Base-by-base conservation (phyloP, 2,888 invertebrate species). In the Neria commutata region DNA sequence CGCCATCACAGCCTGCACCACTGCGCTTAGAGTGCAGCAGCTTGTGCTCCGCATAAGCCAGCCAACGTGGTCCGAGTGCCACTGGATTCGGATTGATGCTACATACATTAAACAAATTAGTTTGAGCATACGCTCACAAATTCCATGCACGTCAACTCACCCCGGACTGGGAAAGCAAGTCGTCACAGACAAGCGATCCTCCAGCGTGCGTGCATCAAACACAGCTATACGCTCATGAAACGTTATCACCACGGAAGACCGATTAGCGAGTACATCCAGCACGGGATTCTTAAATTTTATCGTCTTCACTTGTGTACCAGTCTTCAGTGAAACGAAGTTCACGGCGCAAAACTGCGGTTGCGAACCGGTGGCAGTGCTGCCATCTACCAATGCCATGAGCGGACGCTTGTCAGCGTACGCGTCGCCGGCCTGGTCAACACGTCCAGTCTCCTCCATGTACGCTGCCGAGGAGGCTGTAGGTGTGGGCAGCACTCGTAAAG, bases 261-360 rank as follows among this genome's bases (percentile, higher is more conserved):
- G 90, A 83, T 95, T 96, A n/a, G 93, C 92, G 67, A 92, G 81
- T 61, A 97, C 91, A 77, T 95, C 95, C 71, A 91, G 85, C 53
- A 97, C 90, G 1, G 91, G 90, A 80, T 91, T 94, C 83, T 94
- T 95, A 84, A 95, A 97, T 82, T 95, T 94, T 68, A 95, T 92
- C 76, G 90, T 91, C 80, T 95, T 95, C n/a, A 81, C 78, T 64
- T 81, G 81, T 14, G 70, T 70, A 33, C 78, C 79, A 63, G 76
- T 77, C 62, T 78, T 79, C 2, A 97, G 85, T 1, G 96, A 96
- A 59, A 95, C 86, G 78, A 95, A 94, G 73, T 89, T 91, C 58
- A 94, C 86, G 49, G 91, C 88, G 81, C 91, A 91, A 76, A 89
- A 92, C 59, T 89, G 89, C 10, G 90, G 88, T 53, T 90, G 89